Evolutionary conservation across 2,888 invertebrate genomes (phyloP).

Genomic region (Calameuta idolon): DNA sequence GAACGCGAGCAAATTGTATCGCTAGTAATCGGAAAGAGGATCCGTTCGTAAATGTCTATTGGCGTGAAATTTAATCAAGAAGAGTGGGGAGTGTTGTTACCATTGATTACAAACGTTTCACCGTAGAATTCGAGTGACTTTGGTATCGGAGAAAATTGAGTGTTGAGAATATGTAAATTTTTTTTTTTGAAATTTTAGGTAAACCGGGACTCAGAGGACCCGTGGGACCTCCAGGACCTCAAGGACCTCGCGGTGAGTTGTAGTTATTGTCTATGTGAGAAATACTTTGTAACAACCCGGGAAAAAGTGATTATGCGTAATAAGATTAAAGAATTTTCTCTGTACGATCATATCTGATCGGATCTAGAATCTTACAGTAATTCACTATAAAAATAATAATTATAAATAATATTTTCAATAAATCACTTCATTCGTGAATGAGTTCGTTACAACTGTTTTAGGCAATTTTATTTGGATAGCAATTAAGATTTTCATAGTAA

Average conservation of each 20-base stretch:
- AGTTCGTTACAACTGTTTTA: too few species aligned
- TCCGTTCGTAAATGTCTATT: neutral
- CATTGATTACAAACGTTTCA: neutral
- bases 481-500: too few species aligned
- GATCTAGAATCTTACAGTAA: too few species aligned
- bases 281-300: too few species aligned
- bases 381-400: too few species aligned
- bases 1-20: neutral
- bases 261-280: neutral
- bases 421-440: too few species aligned
- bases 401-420: too few species aligned
- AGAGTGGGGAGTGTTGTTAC: neutral
- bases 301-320: neutral
- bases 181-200: constrained; percentile 68
- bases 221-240: constrained; percentile 79
- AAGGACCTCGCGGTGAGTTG: constrained; percentile 75
- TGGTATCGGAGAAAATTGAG: neutral
- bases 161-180: neutral
- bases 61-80: neutral
- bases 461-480: too few species aligned
- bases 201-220: constrained; percentile 77
- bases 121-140: neutral
- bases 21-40: neutral
- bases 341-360: too few species aligned
- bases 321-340: neutral